Evolutionary conservation across 2,113 vertebrate genomes (phyloP).

Genomic region (Sphyrna mokarran): DNA sequence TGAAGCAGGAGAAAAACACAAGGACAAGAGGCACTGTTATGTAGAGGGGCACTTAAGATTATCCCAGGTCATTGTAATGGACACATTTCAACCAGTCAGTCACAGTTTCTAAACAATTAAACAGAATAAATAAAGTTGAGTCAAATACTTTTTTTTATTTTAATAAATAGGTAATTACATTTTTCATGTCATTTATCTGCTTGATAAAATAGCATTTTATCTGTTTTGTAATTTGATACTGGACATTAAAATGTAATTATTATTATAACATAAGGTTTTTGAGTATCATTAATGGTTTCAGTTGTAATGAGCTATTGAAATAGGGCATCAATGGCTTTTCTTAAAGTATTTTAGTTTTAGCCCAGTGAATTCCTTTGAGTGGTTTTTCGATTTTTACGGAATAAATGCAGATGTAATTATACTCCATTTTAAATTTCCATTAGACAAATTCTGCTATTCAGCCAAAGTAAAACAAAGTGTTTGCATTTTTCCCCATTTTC

Average conservation of each 20-base stretch:
- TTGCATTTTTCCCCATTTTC: background rate
- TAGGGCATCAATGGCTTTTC: background rate
- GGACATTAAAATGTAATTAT: slow-evolving; percentile 18
- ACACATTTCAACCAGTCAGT: background rate
- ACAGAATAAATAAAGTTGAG: background rate
- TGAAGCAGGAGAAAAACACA: background rate
- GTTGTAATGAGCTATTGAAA: background rate
- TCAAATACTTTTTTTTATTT: background rate
- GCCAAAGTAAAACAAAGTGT: background rate
- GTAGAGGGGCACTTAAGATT: background rate
- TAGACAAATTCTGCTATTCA: background rate
- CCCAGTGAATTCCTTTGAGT: background rate
- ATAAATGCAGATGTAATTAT: background rate
- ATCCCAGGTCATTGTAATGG: background rate
- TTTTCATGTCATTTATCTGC: background rate
- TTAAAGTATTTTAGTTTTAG: background rate
- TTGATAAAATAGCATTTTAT: background rate
- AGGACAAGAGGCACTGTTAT: background rate
- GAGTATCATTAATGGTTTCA: background rate
- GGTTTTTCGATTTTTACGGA: background rate
- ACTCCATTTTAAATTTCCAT: background rate
- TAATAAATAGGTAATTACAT: background rate
- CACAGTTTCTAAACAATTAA: background rate
- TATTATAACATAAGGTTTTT: background rate
- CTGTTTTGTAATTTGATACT: slow-evolving; percentile 22